Conservation (phyloP, 2,888 invertebrate genomes). For the Hirtodrosophila cameraria region DNA sequence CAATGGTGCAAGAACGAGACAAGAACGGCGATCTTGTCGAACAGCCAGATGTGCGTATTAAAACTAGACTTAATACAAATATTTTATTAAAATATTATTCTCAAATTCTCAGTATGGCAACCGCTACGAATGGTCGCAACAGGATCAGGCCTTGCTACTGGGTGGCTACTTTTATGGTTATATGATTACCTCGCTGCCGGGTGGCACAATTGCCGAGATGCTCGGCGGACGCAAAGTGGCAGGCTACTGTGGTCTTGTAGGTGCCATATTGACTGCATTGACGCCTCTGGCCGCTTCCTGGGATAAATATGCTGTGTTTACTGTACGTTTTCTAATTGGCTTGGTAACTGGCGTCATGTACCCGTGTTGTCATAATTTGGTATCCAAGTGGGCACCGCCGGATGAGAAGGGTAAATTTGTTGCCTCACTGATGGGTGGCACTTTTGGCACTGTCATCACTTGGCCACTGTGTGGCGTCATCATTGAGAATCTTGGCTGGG, state of each 20-base stretch:
- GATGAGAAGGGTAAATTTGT: conserved; percentile 90
- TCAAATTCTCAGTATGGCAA: conserved; percentile 83
- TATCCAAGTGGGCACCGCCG: conserved; percentile 90
- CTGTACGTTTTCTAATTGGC: conserved; percentile 87
- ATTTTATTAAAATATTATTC: not conserved
- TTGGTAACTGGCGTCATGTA: conserved; percentile 85
- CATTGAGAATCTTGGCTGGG: conserved; percentile 88
- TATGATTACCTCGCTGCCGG: conserved; percentile 87
- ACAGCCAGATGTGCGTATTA: conserved; percentile 79
- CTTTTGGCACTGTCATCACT: conserved; percentile 88
- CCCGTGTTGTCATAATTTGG: conserved; percentile 85
- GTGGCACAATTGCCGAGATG: conserved; percentile 87
- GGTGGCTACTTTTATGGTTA: conserved; percentile 90
- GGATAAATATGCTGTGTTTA: conserved; percentile 86
- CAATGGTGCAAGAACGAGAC: conserved; percentile 87
- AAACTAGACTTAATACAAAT: not conserved
- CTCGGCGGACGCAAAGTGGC: conserved; percentile 87
- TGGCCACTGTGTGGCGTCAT: conserved; percentile 88
- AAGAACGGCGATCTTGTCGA: conserved; percentile 74
- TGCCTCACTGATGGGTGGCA: conserved; percentile 89
- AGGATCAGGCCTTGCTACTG: conserved; percentile 87
- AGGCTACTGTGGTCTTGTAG: conserved; percentile 84
- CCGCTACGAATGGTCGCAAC: conserved; percentile 86
- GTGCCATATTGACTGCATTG: conserved; percentile 86
- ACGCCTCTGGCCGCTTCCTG: conserved; percentile 87